Conservation (phyloP, 2,797 vertebrate genomes). For the Clarias fuscus region DNA sequence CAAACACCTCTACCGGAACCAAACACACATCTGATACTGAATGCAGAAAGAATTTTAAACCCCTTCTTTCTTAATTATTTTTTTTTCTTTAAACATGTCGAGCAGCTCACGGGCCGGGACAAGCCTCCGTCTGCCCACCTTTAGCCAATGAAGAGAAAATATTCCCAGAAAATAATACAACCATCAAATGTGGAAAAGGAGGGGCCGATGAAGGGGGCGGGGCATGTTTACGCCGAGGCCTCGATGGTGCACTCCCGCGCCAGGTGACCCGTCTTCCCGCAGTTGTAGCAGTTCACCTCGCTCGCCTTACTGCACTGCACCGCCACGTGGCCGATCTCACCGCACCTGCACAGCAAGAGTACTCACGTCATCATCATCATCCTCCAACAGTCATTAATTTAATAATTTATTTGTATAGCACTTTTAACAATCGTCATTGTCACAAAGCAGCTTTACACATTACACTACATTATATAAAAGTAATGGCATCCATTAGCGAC, state of each 20-base stretch:
- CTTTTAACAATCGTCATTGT: no score
- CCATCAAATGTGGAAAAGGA: conserved; percentile 99
- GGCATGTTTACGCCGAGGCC: conserved; percentile 93
- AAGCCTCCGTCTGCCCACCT: conserved; percentile 98
- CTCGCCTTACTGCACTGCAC: conserved; percentile 98
- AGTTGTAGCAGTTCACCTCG: conserved; percentile 99
- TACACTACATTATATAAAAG: no score
- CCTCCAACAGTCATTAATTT: not conserved
- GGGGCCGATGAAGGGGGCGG: conserved; percentile 92
- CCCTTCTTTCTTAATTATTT: conserved; percentile 73
- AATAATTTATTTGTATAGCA: no score
- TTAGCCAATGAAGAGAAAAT: conserved; percentile 99
- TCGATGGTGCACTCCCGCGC: conserved; percentile 98
- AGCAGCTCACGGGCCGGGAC: conserved; percentile 98
- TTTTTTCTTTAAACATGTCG: conserved; percentile 79
- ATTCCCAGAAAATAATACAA: conserved; percentile 99
- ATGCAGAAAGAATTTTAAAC: conserved; percentile 96
- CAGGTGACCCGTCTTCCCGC: conserved; percentile 97
- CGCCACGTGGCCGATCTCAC: conserved; percentile 97
- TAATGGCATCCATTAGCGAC: no score
- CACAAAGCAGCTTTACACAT: no score
- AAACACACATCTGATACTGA: conserved; percentile 99
- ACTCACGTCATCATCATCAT: not conserved
- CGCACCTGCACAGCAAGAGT: conserved; percentile 79
- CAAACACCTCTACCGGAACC: conserved; percentile 98